phyloP scores from a whole-genome alignment of 2,888 invertebrate species.

The Epinotia bilunana region DNA sequence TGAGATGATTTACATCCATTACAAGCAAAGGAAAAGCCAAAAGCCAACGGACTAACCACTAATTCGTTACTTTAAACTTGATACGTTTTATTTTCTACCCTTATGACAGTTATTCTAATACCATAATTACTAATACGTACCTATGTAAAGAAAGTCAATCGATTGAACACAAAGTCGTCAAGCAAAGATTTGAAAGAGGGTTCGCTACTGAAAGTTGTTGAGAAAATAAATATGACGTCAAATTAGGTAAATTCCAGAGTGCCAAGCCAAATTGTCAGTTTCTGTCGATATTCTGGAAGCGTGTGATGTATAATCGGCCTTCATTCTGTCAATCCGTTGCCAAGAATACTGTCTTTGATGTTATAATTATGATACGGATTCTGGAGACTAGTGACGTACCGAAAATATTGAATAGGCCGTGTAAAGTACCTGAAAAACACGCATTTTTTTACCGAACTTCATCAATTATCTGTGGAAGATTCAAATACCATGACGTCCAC shows the following conservation, averaged over 20 bases:
- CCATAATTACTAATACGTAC: too few species aligned
- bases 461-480: conserved; percentile 28
- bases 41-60: too few species aligned
- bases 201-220: background rate
- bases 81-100: too few species aligned
- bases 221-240: conserved; percentile 4
- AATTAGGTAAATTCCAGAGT: conserved; percentile 8
- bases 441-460: conserved; percentile 10
- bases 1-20: too few species aligned
- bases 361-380: conserved; percentile 37
- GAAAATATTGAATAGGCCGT: conserved; percentile 3
- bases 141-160: too few species aligned
- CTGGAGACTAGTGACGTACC: conserved; percentile 28
- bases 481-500: conserved; percentile 13
- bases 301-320: conserved; percentile 27
- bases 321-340: conserved; percentile 39
- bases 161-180: too few species aligned
- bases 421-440: conserved; percentile 11
- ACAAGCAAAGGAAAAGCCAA: too few species aligned
- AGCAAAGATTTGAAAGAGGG: background rate
- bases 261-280: conserved; percentile 42
- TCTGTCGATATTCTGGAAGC: conserved; percentile 29
- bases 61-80: too few species aligned
- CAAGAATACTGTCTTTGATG: conserved; percentile 43
- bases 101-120: too few species aligned